Evolutionary conservation across 2,888 invertebrate genomes (phyloP), one percentile per base, ranked within the genome.

Genomic region (Synanthedon andrenaeformis): DNA sequence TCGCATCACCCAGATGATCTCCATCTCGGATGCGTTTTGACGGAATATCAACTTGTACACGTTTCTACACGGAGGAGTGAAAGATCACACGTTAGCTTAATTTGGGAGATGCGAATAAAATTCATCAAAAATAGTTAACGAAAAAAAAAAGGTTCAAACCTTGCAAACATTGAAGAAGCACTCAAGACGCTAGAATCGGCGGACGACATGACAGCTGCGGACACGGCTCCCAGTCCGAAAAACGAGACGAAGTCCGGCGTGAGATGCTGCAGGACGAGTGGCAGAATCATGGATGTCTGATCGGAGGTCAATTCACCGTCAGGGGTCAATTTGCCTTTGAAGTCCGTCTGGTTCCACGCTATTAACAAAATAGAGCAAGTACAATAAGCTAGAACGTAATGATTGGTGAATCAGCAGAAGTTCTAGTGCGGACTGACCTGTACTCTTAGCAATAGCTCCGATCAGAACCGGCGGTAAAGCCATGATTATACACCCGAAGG

Each of bases 171-270:
- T 35, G 98, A 97, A 64, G 97, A 96, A 3, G 99, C 99, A 19
- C 98, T 98, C 17, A 99, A 90, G 52, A 99, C 97, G 64, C 98
- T 98, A 53, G 99, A 99, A 83, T 99, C 99, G 0, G 99, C 99
- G 0, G 98, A 98, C 42, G 98, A 98, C 99, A 99, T 99, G 60
- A 99, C 99, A 17, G 99, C 99, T 1, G 99, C 99, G 0, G 98
- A 98, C 6, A 99, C 98, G 6, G 99, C 99, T 0, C 99, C 99
- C 60, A 99, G 90, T 6, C 98, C 99, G 74, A 99, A 95, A 89
- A 99, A 99, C 3, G 98, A 96, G 28, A 99, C 96, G 79, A 95
- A 95, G 76, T 94, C 93, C 0, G 99, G 99, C 8, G 99, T 99
- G 53, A 99, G 89, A 77, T 98, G 96, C 82, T 99, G 98, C 69